Evolutionary conservation across 2,888 invertebrate species (phyloP).

Genomic region (Apamea sordens): DNA sequence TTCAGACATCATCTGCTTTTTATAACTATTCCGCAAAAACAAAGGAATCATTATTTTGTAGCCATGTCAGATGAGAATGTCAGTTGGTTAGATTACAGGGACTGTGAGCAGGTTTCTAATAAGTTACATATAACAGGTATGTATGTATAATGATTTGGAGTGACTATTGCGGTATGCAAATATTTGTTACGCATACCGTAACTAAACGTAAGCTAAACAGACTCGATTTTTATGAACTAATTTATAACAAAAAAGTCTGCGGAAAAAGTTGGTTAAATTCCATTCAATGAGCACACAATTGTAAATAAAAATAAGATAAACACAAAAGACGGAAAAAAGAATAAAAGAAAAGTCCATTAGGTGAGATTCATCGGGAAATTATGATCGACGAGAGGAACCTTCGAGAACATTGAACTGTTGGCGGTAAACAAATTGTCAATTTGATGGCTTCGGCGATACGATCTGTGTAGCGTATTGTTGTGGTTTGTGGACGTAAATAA

Average conservation of each 20-base stretch:
- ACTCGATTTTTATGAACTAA: slow-evolving; percentile 26
- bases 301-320: slow-evolving; percentile 27
- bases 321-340: slow-evolving; percentile 11
- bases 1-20: slow-evolving; percentile 32
- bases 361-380: slow-evolving; percentile 52
- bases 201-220: slow-evolving; percentile 13
- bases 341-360: slow-evolving; percentile 48
- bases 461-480: slow-evolving; percentile 30
- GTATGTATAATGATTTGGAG: slow-evolving; percentile 22
- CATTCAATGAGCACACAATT: slow-evolving; percentile 2
- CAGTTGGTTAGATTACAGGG: slow-evolving; percentile 34
- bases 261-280: neutral
- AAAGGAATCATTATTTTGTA: slow-evolving; percentile 45
- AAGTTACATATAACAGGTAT: slow-evolving; percentile 11
- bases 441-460: slow-evolving; percentile 41
- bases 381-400: slow-evolving; percentile 49
- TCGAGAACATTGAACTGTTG: slow-evolving; percentile 48
- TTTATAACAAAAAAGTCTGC: slow-evolving; percentile 12
- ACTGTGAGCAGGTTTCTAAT: slow-evolving; percentile 43
- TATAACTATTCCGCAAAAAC: slow-evolving; percentile 47
- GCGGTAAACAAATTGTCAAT: slow-evolving; percentile 53
- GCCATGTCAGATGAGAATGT: slow-evolving; percentile 38
- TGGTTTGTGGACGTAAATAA: slow-evolving; percentile 32
- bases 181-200: slow-evolving; percentile 38
- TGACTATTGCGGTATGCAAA: slow-evolving; percentile 48